phyloP scores from a whole-genome alignment of 2,113 vertebrate genomes.

The Piprites chloris region DNA sequence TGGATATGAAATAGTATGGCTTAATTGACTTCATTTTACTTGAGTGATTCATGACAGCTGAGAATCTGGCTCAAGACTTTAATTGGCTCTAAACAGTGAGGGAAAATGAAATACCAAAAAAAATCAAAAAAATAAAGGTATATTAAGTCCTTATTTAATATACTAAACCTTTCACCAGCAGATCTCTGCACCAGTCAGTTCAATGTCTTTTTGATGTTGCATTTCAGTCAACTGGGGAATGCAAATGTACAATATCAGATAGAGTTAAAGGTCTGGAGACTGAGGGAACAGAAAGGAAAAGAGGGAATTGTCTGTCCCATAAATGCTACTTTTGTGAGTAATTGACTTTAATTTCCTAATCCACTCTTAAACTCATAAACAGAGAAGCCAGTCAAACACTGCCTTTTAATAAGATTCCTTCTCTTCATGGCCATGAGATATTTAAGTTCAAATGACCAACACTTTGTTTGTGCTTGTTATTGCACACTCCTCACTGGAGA shows the following conservation, averaged over 20 bases:
- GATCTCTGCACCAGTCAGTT: background rate
- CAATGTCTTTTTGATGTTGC: background rate
- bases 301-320: background rate
- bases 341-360: background rate
- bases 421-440: background rate
- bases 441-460: background rate
- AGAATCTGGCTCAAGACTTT: background rate
- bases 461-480: background rate
- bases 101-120: background rate
- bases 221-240: background rate
- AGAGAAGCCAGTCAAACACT: background rate
- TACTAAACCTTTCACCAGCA: background rate
- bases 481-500: background rate
- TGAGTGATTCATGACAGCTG: background rate
- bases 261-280: background rate
- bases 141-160: background rate
- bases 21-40: constrained; percentile 36
- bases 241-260: background rate
- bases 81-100: background rate
- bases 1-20: background rate
- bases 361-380: background rate
- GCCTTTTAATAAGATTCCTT: background rate
- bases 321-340: background rate
- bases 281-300: background rate
- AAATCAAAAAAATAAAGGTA: background rate